These are phyloP conservation scores for Capitulum mitella DNA, from an alignment of 2,888 invertebrate genomes.

Conservation along the genomic window DNA sequence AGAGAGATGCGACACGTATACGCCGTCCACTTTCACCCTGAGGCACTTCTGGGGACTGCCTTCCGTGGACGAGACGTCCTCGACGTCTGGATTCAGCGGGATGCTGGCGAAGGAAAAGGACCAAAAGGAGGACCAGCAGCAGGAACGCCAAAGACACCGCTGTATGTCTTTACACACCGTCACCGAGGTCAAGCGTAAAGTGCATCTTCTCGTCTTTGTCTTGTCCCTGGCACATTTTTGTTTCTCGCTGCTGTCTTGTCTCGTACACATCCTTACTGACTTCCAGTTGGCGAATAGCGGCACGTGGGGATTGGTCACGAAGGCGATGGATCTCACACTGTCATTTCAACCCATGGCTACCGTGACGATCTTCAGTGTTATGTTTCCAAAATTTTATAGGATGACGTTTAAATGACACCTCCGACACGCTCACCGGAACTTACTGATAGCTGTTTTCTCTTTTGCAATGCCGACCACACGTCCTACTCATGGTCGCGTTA, in stretches of 20 bases:
- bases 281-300: background rate
- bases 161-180: background rate
- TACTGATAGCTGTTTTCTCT: too few species aligned
- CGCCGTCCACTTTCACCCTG: constrained; percentile 10
- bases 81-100: background rate
- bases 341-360: background rate
- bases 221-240: background rate
- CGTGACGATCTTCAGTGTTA: background rate
- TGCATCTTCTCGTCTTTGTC: background rate
- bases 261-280: background rate
- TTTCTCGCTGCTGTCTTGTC: background rate
- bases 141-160: background rate
- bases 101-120: background rate
- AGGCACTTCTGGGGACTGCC: background rate
- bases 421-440: too few species aligned
- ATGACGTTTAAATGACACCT: background rate
- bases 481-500: too few species aligned
- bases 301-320: background rate
- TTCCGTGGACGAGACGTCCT: background rate
- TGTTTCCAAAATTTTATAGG: background rate
- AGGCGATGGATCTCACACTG: background rate
- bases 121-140: background rate
- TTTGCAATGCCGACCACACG: too few species aligned
- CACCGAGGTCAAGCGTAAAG: background rate
- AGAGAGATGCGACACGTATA: constrained; percentile 7